phyloP scores from a whole-genome alignment of 2,888 invertebrate species.

The Orchesella flavescens region DNA sequence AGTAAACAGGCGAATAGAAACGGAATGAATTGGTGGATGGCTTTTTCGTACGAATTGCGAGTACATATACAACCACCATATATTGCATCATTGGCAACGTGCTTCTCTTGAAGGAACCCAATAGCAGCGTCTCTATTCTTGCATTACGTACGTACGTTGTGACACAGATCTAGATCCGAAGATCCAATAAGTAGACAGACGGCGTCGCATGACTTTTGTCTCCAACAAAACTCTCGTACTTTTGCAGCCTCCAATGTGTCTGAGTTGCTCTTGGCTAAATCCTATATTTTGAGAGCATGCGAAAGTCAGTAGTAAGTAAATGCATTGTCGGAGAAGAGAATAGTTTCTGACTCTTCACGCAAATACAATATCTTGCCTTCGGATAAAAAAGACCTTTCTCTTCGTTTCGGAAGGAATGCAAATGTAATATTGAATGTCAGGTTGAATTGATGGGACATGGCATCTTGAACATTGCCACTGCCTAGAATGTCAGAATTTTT shows the following conservation, averaged over 20 bases:
- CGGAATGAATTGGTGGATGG: neutral
- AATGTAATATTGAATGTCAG: conserved; percentile 69
- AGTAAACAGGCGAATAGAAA: conserved; percentile 22
- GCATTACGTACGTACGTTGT: neutral
- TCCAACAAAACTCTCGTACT: too few relatives aligned
- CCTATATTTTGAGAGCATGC: conserved; percentile 8
- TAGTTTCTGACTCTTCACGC: neutral
- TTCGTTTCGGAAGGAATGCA: conserved; percentile 48
- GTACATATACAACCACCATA: neutral
- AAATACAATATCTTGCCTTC: conserved; percentile 20
- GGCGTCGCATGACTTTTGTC: conserved; percentile 5
- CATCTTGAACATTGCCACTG: conserved; percentile 45
- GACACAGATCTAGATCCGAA: neutral
- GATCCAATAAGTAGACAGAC: conserved; percentile 13
- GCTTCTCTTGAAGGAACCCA: neutral
- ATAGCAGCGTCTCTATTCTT: neutral
- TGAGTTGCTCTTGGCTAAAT: conserved; percentile 29
- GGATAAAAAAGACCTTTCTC: conserved; percentile 9
- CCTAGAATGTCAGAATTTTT: conserved; percentile 47
- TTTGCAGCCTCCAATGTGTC: neutral
- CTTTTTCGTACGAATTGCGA: neutral
- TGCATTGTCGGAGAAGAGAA: neutral
- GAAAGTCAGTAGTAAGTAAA: neutral
- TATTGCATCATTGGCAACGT: neutral
- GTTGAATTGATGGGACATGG: conserved; percentile 69